Percentiles rank a stretch among this genome's conserved stretches.
Evolutionary conservation across 2,113 vertebrate genomes (phyloP).

Genomic region (Oncorhynchus clarkii): DNA sequence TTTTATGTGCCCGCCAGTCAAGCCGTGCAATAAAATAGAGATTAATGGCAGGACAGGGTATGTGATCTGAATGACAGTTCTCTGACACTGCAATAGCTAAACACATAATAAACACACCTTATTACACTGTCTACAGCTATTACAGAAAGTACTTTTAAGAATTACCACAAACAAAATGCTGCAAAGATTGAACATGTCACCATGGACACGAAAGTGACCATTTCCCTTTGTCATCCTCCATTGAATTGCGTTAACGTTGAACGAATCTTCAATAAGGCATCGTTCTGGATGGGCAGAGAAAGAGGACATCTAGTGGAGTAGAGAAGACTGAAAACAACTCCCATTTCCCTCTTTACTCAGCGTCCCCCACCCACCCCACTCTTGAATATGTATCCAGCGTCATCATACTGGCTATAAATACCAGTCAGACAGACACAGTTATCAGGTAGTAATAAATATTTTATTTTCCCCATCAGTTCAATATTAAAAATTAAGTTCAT

Average conservation of each 20-base stretch:
- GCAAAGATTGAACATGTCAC: too few relatives aligned
- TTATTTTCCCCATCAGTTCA: constrained; percentile 57
- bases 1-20: background rate
- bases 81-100: background rate
- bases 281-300: background rate
- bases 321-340: too few relatives aligned
- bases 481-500: constrained; percentile 57
- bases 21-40: background rate
- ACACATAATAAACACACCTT: background rate
- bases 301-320: background rate
- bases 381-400: background rate
- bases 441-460: constrained; percentile 66
- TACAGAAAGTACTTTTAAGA: too few relatives aligned
- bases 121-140: too few relatives aligned
- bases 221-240: too few relatives aligned
- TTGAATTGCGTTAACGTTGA: too few relatives aligned
- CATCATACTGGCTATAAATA: background rate
- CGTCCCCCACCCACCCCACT: too few relatives aligned
- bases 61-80: background rate
- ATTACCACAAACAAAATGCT: too few relatives aligned
- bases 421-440: background rate
- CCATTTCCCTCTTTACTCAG: too few relatives aligned
- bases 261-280: too few relatives aligned
- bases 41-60: background rate
- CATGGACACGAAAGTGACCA: too few relatives aligned